These are phyloP conservation scores for Catharus ustulatus DNA, from an alignment of 2,797 vertebrate genomes.

Conservation along the genomic window DNA sequence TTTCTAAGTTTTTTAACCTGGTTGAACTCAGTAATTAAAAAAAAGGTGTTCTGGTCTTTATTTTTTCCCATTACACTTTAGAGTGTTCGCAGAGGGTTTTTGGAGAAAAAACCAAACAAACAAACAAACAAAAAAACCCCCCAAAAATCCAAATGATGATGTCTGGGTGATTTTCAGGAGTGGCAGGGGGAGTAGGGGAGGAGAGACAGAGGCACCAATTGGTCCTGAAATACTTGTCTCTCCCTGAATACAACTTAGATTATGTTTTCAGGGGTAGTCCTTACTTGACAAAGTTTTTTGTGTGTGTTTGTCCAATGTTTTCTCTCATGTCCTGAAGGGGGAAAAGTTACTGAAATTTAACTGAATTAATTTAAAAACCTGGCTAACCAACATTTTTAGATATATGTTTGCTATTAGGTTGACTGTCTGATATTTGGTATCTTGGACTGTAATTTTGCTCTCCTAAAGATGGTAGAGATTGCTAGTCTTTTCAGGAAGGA, in stretches of 20 bases:
- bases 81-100: not conserved
- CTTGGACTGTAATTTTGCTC: not conserved
- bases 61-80: not conserved
- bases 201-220: not conserved
- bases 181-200: rapidly evolving
- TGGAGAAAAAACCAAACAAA: too few species aligned
- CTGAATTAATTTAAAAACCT: not conserved
- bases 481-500: not conserved
- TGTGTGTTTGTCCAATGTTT: not conserved
- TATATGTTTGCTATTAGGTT: not conserved
- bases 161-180: not conserved
- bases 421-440: not conserved
- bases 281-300: not conserved
- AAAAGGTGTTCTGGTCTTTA: not conserved
- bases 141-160: not conserved
- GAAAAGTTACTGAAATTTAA: not conserved
- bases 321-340: not conserved
- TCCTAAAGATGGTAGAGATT: not conserved
- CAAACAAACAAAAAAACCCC: too few species aligned
- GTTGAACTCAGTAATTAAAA: not conserved
- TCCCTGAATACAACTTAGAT: not conserved
- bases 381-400: not conserved
- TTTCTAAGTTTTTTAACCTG: not conserved
- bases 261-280: not conserved
- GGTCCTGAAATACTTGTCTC: not conserved